Evolutionary conservation across 2,113 vertebrate species (phyloP), one percentile per base, ranked within the genome.

Genomic region (Tachysurus vachellii): DNA sequence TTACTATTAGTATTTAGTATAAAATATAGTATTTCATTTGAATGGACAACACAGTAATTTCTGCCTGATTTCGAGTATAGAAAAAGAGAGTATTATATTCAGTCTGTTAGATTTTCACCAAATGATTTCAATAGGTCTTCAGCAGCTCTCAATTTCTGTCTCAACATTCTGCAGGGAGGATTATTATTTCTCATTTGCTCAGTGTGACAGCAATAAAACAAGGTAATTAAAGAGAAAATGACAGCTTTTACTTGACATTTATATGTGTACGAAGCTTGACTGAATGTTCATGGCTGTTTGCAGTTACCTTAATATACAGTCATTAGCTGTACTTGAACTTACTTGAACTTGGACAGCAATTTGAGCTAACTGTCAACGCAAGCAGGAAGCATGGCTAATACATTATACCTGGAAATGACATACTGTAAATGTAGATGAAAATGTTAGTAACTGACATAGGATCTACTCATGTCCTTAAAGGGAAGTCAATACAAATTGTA

Each of bases 101-200:
- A 4, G 21, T 2, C 42, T 11, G 26, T 5, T 21, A 75, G 21
- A 75, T 71, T 42, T 42, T 71, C 31, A 71, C 16, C 2, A 42
- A 71, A 71, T 42, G 9, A 36, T 88, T 62, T 76, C 21, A n/a
- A 13, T 44, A 64, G 10, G 26, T 82, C 62, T n/a, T n/a, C 36
- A 36, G 36, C 82, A 50, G 82, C 13, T 3, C n/a, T 56, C 7
- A 21, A 5, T 54, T 79, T 66, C 62, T 31, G 26, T 64, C 56
- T 50, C 31, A 42, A 44, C 44, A 47, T 31, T 4, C 31, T 62
- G 19, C 57, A 54, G 23, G 47, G 59, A 16, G 64, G 44, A 66
- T 44, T 70, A n/a, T 71, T 83, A 50, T 42, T 83, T 83, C 81
- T 83, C 50, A 42, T 23, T 36, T 53, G 3, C 75, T 77, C 47